phyloP scores from a whole-genome alignment of 1,140 invertebrate species.

The Eufriesea mexicana region DNA sequence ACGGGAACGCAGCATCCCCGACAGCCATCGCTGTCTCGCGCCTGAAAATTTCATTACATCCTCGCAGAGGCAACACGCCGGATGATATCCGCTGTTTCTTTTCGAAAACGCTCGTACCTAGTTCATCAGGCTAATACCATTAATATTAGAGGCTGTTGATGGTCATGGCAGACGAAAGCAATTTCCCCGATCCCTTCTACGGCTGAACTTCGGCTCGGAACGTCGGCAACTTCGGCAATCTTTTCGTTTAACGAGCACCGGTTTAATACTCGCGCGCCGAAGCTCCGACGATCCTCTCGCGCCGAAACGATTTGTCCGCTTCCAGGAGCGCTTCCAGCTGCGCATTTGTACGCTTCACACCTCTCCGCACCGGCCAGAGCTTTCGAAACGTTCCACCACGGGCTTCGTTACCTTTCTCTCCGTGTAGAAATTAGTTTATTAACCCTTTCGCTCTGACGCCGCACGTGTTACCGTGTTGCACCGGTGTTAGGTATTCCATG shows the following conservation, averaged over 20 bases:
- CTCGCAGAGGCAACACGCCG: not conserved
- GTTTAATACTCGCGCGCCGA: not conserved
- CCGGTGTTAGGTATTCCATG: too few species aligned
- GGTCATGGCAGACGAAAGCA: not conserved
- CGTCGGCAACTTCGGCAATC: not conserved
- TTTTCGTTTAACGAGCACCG: constrained; percentile 6
- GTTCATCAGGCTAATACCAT: not conserved
- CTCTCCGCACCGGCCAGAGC: too few species aligned
- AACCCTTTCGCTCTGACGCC: too few species aligned
- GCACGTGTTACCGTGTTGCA: too few species aligned
- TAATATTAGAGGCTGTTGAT: not conserved
- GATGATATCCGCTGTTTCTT: not conserved
- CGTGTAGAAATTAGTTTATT: too few species aligned
- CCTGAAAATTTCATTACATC: not conserved
- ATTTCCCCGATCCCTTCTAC: not conserved
- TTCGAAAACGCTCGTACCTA: not conserved
- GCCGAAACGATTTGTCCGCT: too few species aligned
- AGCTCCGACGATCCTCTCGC: too few species aligned
- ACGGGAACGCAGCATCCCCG: too few species aligned
- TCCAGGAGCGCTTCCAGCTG: too few species aligned
- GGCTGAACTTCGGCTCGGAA: not conserved
- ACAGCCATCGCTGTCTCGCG: not conserved
- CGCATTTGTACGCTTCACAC: too few species aligned
- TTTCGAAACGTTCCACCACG: too few species aligned
- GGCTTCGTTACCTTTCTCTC: too few species aligned